Percentiles rank a stretch among this genome's conserved stretches.
Conservation (phyloP, 2,888 invertebrate genomes). For the Limnephilus marmoratus region DNA sequence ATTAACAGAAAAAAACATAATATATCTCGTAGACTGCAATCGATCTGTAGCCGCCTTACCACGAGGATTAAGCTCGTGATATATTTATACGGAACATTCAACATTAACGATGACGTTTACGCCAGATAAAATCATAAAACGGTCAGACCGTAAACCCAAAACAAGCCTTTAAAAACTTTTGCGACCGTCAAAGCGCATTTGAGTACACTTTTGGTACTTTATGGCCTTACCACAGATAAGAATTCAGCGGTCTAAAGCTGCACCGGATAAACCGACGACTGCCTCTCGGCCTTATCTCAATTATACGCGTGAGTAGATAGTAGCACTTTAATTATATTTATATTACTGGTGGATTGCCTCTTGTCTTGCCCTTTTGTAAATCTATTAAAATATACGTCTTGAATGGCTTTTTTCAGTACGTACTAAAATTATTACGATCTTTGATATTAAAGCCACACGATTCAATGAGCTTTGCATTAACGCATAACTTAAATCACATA, state of each 20-base stretch:
- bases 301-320: conserved; percentile 42
- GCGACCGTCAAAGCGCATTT: conserved; percentile 48
- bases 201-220: conserved; percentile 51
- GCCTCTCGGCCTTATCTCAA: conserved; percentile 48
- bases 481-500: not conserved
- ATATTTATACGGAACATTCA: conserved; percentile 48
- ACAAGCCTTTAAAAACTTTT: conserved; percentile 50
- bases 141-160: conserved; percentile 48
- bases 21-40: not conserved
- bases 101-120: conserved; percentile 57
- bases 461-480: not conserved
- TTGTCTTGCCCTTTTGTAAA: not conserved
- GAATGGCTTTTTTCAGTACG: not conserved
- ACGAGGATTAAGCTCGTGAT: conserved; percentile 23
- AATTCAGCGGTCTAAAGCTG: not conserved
- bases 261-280: not conserved
- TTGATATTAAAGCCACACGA: not conserved
- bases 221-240: conserved; percentile 50
- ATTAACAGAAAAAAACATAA: not conserved
- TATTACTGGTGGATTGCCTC: not conserved
- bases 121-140: conserved; percentile 53
- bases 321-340: conserved; percentile 45
- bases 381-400: not conserved
- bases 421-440: not conserved
- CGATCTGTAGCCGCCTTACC: not conserved